Conservation (phyloP, 2,888 invertebrate genomes). For the Chloroclystis v-ata region DNA sequence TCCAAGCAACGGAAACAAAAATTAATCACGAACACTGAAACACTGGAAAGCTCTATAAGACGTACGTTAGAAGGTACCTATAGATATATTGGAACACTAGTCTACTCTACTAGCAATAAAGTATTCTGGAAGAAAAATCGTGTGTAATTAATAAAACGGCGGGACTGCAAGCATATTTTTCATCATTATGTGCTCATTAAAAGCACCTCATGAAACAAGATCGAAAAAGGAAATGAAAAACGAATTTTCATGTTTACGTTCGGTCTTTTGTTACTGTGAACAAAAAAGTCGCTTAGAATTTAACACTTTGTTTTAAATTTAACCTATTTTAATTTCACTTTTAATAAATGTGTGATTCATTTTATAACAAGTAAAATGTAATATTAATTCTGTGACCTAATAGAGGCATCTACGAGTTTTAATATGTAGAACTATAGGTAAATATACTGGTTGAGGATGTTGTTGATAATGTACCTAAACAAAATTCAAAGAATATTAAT, state of each 20-base stretch:
- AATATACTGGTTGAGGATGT: no score
- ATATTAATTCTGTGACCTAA: no score
- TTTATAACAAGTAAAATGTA: no score
- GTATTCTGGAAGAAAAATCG: slow-evolving; percentile 37
- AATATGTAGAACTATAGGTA: no score
- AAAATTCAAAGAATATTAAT: no score
- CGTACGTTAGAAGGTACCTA: neutral
- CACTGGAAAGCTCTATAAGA: slow-evolving; percentile 41
- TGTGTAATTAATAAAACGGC: slow-evolving; percentile 43
- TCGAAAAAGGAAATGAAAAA: slow-evolving; percentile 28
- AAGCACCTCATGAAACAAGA: slow-evolving; percentile 42
- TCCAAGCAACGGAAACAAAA: slow-evolving; percentile 7
- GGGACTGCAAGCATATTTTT: slow-evolving; percentile 54
- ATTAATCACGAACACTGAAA: slow-evolving; percentile 21
- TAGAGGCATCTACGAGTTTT: no score
- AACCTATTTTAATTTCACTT: no score
- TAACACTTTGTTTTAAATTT: no score
- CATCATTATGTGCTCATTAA: slow-evolving; percentile 64
- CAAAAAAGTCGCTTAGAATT: no score
- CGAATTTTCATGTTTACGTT: slow-evolving; percentile 1
- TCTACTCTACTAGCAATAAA: slow-evolving; percentile 23
- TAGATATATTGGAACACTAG: slow-evolving; percentile 7
- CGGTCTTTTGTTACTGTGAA: no score
- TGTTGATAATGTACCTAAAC: no score
- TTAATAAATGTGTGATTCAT: no score